Base-by-base conservation (phyloP, 2,797 vertebrate species). In the Florisuga fusca region DNA sequence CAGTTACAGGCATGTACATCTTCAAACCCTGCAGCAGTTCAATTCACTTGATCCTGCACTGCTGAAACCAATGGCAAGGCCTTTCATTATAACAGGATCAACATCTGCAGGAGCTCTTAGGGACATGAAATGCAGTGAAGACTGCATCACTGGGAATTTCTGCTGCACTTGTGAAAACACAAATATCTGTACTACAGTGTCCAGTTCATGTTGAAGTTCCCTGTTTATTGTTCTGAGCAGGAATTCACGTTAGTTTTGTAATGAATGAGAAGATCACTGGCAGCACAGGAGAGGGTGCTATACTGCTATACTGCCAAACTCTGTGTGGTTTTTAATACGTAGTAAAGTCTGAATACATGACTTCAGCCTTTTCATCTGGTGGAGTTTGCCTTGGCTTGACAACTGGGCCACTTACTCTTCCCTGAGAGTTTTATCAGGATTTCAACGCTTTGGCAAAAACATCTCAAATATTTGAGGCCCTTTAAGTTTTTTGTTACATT, bases 401-500 rank as follows among this genome's bases (percentile, higher is more conserved):
- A 46, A 63, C 43, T 43, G 51, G 46, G 57, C 46, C 9, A 10
- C 62, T 88, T 74, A n/a, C 58, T 68, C 29, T 83, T 81, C 21
- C 13, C 50, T 81, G 13, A 0, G 12, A 92, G 57, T 84, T 93
- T 84, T 83, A 87, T 88, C 58, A 0, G 5, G 6, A 12, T 55
- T 96, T 62, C 29, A 72, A 20, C 43, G 48, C 66, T 75, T 36
- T 75, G 51, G n/a, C 54, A 86, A 94, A 75, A 4, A 7, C 16
- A 36, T 81, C 46, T 88, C 51, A 78, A 63, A 27, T 94, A 83
- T 43, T 61, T 54, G 68, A 85, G 72, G 21, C n/a, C 33, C 82
- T 89, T 85, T 36, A 89, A 83, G 26, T 75, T 92, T 88, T 86
- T 72, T 66, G 48, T 90, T 87, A 80, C 31, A 43, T 77, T 92